These are phyloP conservation scores for Odiellus spinosus DNA, from an alignment of 2,888 invertebrate species.

Conservation along the genomic window DNA sequence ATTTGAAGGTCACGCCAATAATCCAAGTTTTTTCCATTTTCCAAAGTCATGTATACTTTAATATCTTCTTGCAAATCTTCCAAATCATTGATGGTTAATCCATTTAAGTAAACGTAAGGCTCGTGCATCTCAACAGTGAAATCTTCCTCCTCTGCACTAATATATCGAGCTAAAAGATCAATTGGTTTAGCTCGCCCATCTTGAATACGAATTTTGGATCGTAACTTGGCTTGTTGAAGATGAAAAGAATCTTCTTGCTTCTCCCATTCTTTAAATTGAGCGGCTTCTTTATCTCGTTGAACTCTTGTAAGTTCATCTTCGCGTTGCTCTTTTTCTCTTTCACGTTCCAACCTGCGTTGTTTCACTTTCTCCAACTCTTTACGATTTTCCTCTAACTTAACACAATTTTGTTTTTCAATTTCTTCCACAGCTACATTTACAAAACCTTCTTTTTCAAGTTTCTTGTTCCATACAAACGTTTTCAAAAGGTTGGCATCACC, in stretches of 20 bases:
- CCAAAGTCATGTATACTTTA: slow-evolving; percentile 79
- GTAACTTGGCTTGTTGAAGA: slow-evolving; percentile 79
- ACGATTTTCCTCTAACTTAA: slow-evolving; percentile 76
- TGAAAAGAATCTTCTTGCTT: slow-evolving; percentile 96
- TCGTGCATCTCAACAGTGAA: slow-evolving; percentile 80
- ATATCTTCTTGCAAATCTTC: slow-evolving; percentile 95
- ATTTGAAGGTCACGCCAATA: slow-evolving; percentile 95
- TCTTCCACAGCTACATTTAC: slow-evolving; percentile 58
- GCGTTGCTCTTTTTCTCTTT: slow-evolving; percentile 29
- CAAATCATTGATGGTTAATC: slow-evolving; percentile 70
- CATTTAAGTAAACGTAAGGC: slow-evolving; percentile 81
- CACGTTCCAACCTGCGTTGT: slow-evolving; percentile 57
- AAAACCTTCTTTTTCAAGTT: slow-evolving; percentile 82
- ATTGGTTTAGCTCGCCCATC: slow-evolving; percentile 96
- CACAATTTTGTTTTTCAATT: slow-evolving; percentile 60
- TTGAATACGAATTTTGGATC: slow-evolving; percentile 87
- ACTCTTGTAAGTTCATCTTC: slow-evolving; percentile 54
- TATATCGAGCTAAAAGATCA: slow-evolving; percentile 89
- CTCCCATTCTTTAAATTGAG: slow-evolving; percentile 83
- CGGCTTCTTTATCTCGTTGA: slow-evolving; percentile 75
- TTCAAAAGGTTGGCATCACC: slow-evolving; percentile 89
- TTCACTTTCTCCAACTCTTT: slow-evolving; percentile 88
- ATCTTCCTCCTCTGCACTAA: slow-evolving; percentile 43
- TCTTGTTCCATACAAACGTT: slow-evolving; percentile 93
- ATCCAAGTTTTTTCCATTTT: slow-evolving; percentile 66